Evolutionary conservation across 2,888 invertebrate genomes (phyloP).

Genomic region (Piscicola geometra): DNA sequence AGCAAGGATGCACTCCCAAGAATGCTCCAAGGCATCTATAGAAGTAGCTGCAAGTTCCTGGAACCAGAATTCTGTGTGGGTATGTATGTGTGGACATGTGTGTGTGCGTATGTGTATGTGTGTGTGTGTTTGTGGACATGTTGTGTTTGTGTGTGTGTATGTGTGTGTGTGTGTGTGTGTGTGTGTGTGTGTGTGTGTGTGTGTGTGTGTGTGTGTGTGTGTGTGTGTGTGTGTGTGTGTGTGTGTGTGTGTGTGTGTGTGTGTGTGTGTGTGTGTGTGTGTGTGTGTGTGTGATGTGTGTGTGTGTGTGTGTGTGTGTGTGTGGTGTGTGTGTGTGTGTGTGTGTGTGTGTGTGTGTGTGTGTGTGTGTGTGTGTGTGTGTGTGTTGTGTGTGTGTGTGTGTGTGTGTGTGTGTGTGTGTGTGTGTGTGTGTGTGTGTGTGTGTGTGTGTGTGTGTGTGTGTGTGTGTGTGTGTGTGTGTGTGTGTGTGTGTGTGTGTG

Average conservation of each 20-base stretch:
- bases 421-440: conserved; percentile 4
- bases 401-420: conserved; percentile 4
- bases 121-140: too few species aligned
- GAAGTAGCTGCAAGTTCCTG: background rate
- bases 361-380: conserved; percentile 4
- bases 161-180: conserved; percentile 34
- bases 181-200: conserved; percentile 27
- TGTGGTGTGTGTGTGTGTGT: conserved; percentile 4
- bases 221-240: conserved; percentile 4
- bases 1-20: too few species aligned
- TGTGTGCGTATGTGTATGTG: conserved; percentile 30
- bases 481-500: background rate
- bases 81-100: conserved; percentile 35
- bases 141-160: conserved; percentile 28
- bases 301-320: conserved; percentile 4
- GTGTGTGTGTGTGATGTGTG: conserved; percentile 4
- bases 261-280: conserved; percentile 4
- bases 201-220: conserved; percentile 1
- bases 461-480: background rate
- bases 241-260: conserved; percentile 4
- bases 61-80: conserved; percentile 34
- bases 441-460: conserved; percentile 4
- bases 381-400: conserved; percentile 4
- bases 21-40: too few species aligned
- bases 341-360: conserved; percentile 4